Base-by-base conservation (phyloP, 2,797 vertebrate genomes). In the Protonibea diacanthus region DNA sequence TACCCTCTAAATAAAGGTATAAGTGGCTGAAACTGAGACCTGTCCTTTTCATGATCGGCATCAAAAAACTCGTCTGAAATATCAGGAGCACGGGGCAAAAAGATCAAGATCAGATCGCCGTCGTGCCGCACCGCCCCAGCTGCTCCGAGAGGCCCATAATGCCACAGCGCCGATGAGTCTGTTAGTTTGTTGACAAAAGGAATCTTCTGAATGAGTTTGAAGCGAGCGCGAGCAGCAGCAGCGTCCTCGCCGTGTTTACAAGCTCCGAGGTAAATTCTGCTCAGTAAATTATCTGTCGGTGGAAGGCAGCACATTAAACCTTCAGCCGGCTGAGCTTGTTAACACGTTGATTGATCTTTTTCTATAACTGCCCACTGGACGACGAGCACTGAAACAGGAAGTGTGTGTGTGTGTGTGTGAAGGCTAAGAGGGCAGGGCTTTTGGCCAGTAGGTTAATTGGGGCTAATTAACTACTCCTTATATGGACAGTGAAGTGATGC, bases 261-360 rank as follows among this genome's bases (percentile, higher is more conserved):
- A 81, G 74, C 80, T 73, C 68, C 15, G 52, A 73, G 59, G 33
- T 61, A 77, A 75, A 76, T 80, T 52, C 21, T 33, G 58, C 44
- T 73, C 78, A 58, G 49, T 86, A 84, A 90, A 91, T 88, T 74
- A 72, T 77, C 72, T 18, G 44, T 55, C 71, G 18, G 23, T 25
- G 56, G 29, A 69, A 27, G 29, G 33, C 27, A 70, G 56, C 45
- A 40, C 71, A 71, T 88, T 78, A 84, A 76, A 85, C 74, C 67
- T 78, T 77, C 63, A 57, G 18, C 74, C 49, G 76, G 74, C 73
- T 74, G 42, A 81, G 80, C 90, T 88, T 87, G 85, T 89, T 91
- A 86, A 91, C 74, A 72, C 59, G 77, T 48, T 78, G 79, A 91
- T 85, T 78, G 76, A 89, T 91, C 67, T 83, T 67, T 77, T 83